Percentiles rank a stretch among this genome's conserved stretches.
phyloP scores from a whole-genome alignment of 2,888 invertebrate species.

The Pollenia labialis region DNA sequence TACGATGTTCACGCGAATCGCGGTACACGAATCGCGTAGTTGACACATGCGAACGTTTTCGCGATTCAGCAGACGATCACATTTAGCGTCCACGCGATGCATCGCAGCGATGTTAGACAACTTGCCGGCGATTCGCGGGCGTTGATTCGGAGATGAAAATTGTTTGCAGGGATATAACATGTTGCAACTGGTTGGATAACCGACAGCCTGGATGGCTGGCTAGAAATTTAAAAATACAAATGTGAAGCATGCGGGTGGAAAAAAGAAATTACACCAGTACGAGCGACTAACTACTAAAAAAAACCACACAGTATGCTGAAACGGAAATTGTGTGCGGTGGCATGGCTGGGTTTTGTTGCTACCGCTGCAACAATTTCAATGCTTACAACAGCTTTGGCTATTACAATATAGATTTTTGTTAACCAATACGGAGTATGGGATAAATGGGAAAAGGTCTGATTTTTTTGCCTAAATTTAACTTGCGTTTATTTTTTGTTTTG shows the following conservation, averaged over 20 bases:
- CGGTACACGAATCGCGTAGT: too few species aligned
- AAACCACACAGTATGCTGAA: constrained; percentile 81
- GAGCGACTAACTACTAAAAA: constrained; percentile 44
- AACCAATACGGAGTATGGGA: constrained; percentile 61
- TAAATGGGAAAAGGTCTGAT: constrained; percentile 55
- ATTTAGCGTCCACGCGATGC: too few species aligned
- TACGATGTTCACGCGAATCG: too few species aligned
- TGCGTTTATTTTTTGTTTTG: too few species aligned
- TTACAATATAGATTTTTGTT: constrained; percentile 65
- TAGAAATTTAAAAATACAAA: constrained; percentile 56
- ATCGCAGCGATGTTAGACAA: not conserved
- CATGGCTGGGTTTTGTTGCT: constrained; percentile 73
- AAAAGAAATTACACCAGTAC: constrained; percentile 9
- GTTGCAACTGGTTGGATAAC: constrained; percentile 55
- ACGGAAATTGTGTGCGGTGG: constrained; percentile 81
- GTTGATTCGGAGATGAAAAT: too few species aligned
- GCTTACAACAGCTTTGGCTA: constrained; percentile 62
- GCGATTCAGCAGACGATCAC: too few species aligned
- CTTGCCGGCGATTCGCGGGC: too few species aligned
- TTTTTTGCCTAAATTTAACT: not conserved
- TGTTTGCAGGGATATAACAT: constrained; percentile 42
- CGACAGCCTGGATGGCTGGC: constrained; percentile 20
- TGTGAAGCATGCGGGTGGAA: constrained; percentile 45
- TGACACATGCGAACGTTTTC: too few species aligned
- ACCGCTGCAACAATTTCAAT: constrained; percentile 67